phyloP scores from a whole-genome alignment of 2,797 vertebrate genomes.

The Sebastes diaconus region DNA sequence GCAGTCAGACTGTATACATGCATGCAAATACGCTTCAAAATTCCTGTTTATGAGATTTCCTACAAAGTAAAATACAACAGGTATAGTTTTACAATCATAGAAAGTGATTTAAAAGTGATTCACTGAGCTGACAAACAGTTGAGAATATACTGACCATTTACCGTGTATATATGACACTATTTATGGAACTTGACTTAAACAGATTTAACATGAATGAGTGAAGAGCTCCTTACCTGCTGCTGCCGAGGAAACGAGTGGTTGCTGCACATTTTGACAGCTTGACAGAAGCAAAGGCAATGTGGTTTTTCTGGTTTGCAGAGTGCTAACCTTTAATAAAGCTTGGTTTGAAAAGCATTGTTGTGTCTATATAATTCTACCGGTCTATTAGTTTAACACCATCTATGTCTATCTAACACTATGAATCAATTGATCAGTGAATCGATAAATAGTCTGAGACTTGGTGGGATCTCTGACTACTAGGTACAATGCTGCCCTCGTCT shows the following conservation, averaged over 20 bases:
- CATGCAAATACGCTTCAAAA: not conserved
- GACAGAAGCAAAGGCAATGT: not conserved
- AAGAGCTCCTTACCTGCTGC: constrained; percentile 1
- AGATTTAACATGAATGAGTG: not conserved
- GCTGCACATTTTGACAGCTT: not conserved
- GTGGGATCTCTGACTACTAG: not conserved
- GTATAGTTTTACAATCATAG: not conserved
- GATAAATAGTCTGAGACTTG: not conserved
- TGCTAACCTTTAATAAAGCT: not conserved
- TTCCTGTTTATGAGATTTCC: not conserved
- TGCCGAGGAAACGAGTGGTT: not conserved
- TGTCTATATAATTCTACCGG: not conserved
- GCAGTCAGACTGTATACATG: not conserved
- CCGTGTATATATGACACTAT: not conserved
- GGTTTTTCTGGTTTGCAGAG: not conserved
- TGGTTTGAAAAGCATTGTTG: not conserved
- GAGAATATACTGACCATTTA: not conserved
- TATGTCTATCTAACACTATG: not conserved
- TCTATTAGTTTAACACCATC: not conserved
- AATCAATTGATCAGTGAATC: not conserved
- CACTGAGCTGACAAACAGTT: not conserved
- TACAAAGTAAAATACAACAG: not conserved
- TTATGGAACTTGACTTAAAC: not conserved
- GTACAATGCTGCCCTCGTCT: not conserved
- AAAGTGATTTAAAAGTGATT: not conserved